Percentiles rank a stretch among this genome's conserved stretches.
These are phyloP conservation scores for Chrysolophus pictus DNA, from an alignment of 2,797 vertebrate genomes.

Conservation along the genomic window DNA sequence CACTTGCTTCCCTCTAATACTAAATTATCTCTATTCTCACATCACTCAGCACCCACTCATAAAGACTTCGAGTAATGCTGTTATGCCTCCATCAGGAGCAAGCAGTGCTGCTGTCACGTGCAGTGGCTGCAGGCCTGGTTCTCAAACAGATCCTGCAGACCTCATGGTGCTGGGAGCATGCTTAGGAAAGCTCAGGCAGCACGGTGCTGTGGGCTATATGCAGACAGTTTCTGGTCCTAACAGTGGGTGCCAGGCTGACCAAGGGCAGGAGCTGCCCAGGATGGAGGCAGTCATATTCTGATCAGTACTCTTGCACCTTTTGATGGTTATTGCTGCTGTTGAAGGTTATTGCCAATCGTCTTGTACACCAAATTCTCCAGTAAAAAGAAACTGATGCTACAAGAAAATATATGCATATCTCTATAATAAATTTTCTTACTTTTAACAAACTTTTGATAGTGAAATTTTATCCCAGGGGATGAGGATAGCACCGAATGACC, in stretches of 20 bases:
- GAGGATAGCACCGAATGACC: neutral
- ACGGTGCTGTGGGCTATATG: neutral
- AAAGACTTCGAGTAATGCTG: neutral
- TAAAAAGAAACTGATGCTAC: neutral
- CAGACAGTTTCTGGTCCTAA: neutral
- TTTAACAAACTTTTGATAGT: neutral
- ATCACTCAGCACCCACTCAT: neutral
- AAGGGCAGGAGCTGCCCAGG: neutral
- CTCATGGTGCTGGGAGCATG: rapidly evolving
- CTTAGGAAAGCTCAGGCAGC: neutral
- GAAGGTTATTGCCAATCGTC: neutral
- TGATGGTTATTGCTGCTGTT: neutral
- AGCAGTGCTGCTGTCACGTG: neutral
- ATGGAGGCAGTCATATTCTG: neutral
- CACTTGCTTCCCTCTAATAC: neutral
- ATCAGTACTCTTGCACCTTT: neutral
- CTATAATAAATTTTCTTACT: neutral
- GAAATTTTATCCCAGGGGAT: neutral
- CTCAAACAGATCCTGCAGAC: neutral
- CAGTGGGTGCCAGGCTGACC: neutral
- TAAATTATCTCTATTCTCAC: neutral
- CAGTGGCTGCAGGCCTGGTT: neutral
- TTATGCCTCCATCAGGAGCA: neutral
- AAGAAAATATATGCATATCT: neutral
- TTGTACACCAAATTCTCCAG: neutral